phyloP scores from a whole-genome alignment of 2,888 invertebrate genomes.

The Dryocosmus kuriphilus region DNA sequence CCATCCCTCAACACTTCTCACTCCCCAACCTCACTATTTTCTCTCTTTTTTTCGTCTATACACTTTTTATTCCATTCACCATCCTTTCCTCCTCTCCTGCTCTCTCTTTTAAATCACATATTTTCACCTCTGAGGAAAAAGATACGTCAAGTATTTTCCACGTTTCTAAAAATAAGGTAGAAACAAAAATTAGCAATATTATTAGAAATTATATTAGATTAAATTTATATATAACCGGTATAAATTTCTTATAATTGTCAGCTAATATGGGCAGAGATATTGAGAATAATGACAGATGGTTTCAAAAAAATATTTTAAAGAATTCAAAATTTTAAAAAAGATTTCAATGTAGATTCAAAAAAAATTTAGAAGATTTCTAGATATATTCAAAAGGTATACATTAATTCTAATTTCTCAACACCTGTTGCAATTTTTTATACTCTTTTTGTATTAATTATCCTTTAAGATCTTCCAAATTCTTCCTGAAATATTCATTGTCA shows the following conservation, averaged over 20 bases:
- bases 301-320: too few relatives aligned
- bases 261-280: too few relatives aligned
- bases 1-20: slow-evolving; percentile 23
- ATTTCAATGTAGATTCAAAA: too few relatives aligned
- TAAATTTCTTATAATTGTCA: neutral
- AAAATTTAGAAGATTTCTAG: too few relatives aligned
- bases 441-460: too few relatives aligned
- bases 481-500: too few relatives aligned
- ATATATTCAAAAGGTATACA: too few relatives aligned
- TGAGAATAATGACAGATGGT: too few relatives aligned
- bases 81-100: slow-evolving; percentile 1
- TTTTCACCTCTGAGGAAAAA: slow-evolving; percentile 33
- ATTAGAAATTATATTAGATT: neutral
- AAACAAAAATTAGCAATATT: neutral
- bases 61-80: slow-evolving; percentile 3
- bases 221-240: neutral
- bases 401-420: too few relatives aligned
- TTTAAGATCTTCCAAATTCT: too few relatives aligned
- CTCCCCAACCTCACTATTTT: slow-evolving; percentile 27
- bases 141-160: slow-evolving; percentile 31
- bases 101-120: slow-evolving; percentile 28
- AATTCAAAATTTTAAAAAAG: too few relatives aligned
- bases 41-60: slow-evolving; percentile 22
- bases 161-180: slow-evolving; percentile 1
- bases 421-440: too few relatives aligned